These are phyloP conservation scores for Thaleichthys pacificus DNA, from an alignment of 2,797 vertebrate species.

Conservation along the genomic window DNA sequence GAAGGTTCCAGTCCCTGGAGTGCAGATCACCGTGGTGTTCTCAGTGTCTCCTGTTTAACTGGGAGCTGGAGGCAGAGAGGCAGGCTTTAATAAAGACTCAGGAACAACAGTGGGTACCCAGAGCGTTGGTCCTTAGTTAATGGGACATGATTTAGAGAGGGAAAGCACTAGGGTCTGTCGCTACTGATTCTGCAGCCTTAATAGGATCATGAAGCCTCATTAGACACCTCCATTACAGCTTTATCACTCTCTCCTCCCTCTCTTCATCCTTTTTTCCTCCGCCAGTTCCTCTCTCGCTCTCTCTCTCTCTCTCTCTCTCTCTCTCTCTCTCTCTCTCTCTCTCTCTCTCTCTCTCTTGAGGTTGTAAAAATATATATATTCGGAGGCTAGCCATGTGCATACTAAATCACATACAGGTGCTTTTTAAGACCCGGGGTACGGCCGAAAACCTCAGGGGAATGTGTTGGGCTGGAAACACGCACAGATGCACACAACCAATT, in stretches of 20 bases:
- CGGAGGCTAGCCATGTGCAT: slow-evolving; percentile 37
- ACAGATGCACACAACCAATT: slow-evolving; percentile 1
- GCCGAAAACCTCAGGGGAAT: slow-evolving; percentile 26
- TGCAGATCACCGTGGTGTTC: no score
- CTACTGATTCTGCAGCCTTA: slow-evolving; percentile 29
- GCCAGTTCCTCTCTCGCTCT: neutral
- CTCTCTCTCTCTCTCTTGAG: slow-evolving; percentile 18
- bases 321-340: neutral
- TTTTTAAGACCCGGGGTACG: slow-evolving; percentile 31
- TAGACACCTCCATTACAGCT: slow-evolving; percentile 16
- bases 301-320: slow-evolving; percentile 1
- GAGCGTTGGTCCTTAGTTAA: slow-evolving; percentile 1
- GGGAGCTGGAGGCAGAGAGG: neutral
- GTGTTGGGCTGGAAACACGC: slow-evolving; percentile 8
- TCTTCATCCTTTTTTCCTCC: slow-evolving; percentile 13
- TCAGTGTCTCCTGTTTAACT: no score
- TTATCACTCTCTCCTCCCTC: slow-evolving; percentile 10
- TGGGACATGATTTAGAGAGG: neutral
- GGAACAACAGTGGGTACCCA: neutral
- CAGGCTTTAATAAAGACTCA: neutral
- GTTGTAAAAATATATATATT: slow-evolving; percentile 44
- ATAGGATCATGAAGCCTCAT: slow-evolving; percentile 39
- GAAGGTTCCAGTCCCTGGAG: no score
- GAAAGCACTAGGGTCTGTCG: neutral
- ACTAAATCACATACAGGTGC: slow-evolving; percentile 39